These are phyloP conservation scores for Brachionichthys hirsutus DNA, from an alignment of 2,113 vertebrate genomes.

Conservation along the genomic window DNA sequence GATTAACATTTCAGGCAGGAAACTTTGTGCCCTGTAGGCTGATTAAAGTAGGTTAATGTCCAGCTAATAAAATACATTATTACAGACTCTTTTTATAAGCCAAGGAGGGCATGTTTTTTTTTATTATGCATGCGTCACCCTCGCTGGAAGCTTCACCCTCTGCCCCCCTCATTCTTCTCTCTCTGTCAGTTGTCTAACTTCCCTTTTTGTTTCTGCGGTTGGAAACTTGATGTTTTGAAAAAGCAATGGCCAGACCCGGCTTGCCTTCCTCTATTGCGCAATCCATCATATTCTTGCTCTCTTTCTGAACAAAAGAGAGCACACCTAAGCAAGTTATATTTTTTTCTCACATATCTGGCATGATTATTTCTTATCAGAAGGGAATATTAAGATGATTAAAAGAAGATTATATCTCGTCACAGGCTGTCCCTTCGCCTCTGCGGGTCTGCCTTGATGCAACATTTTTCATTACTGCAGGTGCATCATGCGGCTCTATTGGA, in stretches of 20 bases:
- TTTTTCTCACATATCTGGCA: not conserved
- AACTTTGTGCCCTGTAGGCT: not conserved
- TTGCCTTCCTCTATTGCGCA: conserved; percentile 73
- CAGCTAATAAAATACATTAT: conserved; percentile 6
- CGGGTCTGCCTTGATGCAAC: too few species aligned
- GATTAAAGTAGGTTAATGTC: conserved; percentile 25
- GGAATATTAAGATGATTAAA: not conserved
- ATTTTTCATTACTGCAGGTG: not conserved
- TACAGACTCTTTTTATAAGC: conserved; percentile 23
- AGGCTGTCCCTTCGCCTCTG: too few species aligned
- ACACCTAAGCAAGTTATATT: conserved; percentile 8
- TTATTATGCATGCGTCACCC: conserved; percentile 13
- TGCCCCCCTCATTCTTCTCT: conserved; percentile 38
- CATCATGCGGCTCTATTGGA: conserved; percentile 6
- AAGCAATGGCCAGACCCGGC: conserved; percentile 77
- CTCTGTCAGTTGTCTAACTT: conserved; percentile 77
- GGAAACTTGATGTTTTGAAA: conserved; percentile 84
- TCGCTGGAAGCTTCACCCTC: conserved; percentile 16
- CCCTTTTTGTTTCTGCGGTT: conserved; percentile 82
- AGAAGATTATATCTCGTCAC: not conserved
- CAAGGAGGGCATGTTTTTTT: conserved; percentile 32
- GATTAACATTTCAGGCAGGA: too few species aligned
- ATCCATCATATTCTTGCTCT: conserved; percentile 57
- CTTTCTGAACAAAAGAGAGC: too few species aligned
- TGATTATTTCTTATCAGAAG: conserved; percentile 16